phyloP scores from a whole-genome alignment of 2,888 invertebrate genomes.

The Andrena trimmerana region DNA sequence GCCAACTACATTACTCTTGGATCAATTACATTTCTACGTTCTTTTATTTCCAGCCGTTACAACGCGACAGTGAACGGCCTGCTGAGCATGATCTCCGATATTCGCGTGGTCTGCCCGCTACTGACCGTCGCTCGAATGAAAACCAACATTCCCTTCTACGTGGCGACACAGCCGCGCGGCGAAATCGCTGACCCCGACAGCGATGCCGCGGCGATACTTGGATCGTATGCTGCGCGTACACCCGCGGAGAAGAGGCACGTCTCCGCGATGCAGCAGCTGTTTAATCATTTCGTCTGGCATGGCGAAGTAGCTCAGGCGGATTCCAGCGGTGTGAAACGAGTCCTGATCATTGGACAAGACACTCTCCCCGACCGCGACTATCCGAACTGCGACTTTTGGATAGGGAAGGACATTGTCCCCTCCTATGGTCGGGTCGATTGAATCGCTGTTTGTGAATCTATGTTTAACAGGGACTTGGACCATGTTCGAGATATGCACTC shows the following conservation, averaged over 20 bases:
- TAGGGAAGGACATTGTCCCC: conserved; percentile 90
- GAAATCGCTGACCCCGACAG: conserved; percentile 88
- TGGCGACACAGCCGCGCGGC: conserved; percentile 89
- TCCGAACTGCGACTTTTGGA: conserved; percentile 92
- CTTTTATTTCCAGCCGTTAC: conserved; percentile 85
- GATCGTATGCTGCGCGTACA: conserved; percentile 90
- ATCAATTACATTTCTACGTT: neutral
- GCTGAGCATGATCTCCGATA: conserved; percentile 91
- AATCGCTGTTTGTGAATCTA: conserved; percentile 63
- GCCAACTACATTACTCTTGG: neutral
- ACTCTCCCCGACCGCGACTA: conserved; percentile 88
- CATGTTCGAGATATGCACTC: neutral
- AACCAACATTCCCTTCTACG: conserved; percentile 90
- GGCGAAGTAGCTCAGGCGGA: conserved; percentile 90
- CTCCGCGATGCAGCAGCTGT: conserved; percentile 92
- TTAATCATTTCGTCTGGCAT: conserved; percentile 93
- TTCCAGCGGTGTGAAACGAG: conserved; percentile 85
- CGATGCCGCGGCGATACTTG: conserved; percentile 93
- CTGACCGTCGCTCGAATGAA: conserved; percentile 89
- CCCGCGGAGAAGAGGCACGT: conserved; percentile 91
- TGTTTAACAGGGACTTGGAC: conserved; percentile 2
- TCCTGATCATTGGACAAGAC: conserved; percentile 91
- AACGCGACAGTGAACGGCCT: conserved; percentile 89
- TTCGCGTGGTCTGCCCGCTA: conserved; percentile 92
- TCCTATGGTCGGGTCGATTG: conserved; percentile 92